Percentiles rank a stretch among this genome's conserved stretches.
These are phyloP conservation scores for Trichoplusia ni DNA, from an alignment of 1,140 invertebrate genomes.

Conservation along the genomic window DNA sequence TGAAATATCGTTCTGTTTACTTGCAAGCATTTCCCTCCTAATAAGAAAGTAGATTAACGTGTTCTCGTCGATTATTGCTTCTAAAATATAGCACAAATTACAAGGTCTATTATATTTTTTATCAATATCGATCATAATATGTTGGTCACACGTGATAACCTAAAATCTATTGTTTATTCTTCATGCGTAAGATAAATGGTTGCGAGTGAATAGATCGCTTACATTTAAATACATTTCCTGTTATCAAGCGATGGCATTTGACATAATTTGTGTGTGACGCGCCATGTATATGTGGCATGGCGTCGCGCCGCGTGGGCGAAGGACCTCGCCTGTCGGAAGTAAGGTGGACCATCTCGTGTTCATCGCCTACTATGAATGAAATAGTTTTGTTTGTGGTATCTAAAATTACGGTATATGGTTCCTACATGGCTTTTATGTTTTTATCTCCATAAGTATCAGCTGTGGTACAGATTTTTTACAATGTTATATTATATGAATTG, in stretches of 20 bases:
- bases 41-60: no score
- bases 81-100: no score
- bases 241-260: neutral
- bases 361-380: neutral
- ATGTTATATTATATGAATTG: no score
- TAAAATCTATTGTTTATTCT: neutral
- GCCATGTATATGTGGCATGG: neutral
- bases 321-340: slow-evolving; percentile 10
- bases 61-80: no score
- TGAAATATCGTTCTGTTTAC: no score
- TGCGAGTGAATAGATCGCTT: neutral
- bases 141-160: neutral
- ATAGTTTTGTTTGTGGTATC: neutral
- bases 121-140: no score
- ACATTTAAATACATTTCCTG: slow-evolving; percentile 19
- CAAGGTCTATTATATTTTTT: neutral
- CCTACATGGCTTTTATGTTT: no score
- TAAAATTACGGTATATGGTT: no score
- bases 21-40: no score
- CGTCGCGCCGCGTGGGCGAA: slow-evolving; percentile 9
- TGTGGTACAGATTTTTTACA: no score
- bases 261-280: neutral
- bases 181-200: neutral
- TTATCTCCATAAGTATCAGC: no score
- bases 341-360: neutral